These are phyloP conservation scores for Torymus aiolomorphi DNA, from an alignment of 2,888 invertebrate genomes.

Conservation along the genomic window DNA sequence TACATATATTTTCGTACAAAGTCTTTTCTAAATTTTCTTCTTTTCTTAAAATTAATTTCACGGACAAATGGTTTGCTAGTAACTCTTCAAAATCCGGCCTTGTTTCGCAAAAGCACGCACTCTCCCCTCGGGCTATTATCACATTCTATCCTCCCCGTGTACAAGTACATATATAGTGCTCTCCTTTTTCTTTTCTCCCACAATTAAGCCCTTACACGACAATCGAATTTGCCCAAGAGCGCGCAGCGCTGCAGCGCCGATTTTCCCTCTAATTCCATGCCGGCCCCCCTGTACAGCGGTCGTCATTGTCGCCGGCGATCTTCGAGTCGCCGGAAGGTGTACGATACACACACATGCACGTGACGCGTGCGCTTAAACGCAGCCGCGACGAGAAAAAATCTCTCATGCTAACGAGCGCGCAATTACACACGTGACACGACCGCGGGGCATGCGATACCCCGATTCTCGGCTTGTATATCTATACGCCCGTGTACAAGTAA, in stretches of 20 bases:
- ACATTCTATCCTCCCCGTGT: no score
- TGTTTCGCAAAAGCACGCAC: no score
- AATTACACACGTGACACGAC: constrained; percentile 44
- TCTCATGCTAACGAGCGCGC: constrained; percentile 38
- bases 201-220: constrained; percentile 31
- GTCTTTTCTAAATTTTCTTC: no score
- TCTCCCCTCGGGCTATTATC: no score
- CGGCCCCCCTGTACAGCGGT: no score
- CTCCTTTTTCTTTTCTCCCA: not conserved
- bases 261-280: not conserved
- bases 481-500: not conserved
- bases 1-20: no score
- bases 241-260: not conserved
- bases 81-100: no score
- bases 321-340: no score
- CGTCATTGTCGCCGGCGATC: no score
- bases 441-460: constrained; percentile 32
- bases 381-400: constrained; percentile 13
- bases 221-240: constrained; percentile 19
- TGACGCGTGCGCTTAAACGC: constrained; percentile 40
- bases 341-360: constrained; percentile 8
- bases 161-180: not conserved
- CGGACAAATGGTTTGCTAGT: no score
- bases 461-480: constrained; percentile 5
- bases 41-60: no score